Percentiles rank a stretch among this genome's conserved stretches.
phyloP scores from a whole-genome alignment of 2,888 invertebrate species.

The Reticulitermes lucifugus region DNA sequence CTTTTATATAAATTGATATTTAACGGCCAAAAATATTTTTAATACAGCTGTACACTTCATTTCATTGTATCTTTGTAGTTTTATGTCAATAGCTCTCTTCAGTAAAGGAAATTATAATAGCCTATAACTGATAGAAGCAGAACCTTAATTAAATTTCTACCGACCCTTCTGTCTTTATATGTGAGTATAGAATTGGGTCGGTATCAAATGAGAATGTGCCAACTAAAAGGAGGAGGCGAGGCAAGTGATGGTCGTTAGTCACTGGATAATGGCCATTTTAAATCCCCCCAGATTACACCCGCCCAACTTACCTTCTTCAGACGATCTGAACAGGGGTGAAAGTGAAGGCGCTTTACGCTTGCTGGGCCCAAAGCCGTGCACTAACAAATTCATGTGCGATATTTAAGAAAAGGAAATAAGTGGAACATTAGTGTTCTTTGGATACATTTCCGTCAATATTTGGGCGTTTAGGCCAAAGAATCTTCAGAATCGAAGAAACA shows the following conservation, averaged over 20 bases:
- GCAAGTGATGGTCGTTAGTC: not conserved
- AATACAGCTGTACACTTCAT: no score
- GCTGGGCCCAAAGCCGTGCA: no score
- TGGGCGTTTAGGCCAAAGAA: no score
- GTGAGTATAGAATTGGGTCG: not conserved
- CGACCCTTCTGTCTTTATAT: not conserved
- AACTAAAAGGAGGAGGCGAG: not conserved
- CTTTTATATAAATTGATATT: no score
- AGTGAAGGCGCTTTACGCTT: not conserved
- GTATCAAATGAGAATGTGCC: conserved; percentile 19
- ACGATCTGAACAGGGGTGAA: conserved; percentile 3
- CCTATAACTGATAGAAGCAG: not conserved
- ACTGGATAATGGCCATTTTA: conserved; percentile 1
- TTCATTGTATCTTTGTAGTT: no score
- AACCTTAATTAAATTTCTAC: conserved; percentile 5
- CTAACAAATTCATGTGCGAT: no score
- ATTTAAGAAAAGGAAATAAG: no score
- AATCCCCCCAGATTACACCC: not conserved
- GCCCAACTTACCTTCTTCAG: not conserved
- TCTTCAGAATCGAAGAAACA: no score
- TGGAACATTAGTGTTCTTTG: no score
- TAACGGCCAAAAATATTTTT: no score
- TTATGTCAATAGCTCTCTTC: no score
- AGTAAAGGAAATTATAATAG: not conserved
- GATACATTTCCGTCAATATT: no score